Percentiles rank a stretch among this genome's conserved stretches.
Conservation (phyloP, 2,797 vertebrate genomes). For the Rhabdomys pumilio region DNA sequence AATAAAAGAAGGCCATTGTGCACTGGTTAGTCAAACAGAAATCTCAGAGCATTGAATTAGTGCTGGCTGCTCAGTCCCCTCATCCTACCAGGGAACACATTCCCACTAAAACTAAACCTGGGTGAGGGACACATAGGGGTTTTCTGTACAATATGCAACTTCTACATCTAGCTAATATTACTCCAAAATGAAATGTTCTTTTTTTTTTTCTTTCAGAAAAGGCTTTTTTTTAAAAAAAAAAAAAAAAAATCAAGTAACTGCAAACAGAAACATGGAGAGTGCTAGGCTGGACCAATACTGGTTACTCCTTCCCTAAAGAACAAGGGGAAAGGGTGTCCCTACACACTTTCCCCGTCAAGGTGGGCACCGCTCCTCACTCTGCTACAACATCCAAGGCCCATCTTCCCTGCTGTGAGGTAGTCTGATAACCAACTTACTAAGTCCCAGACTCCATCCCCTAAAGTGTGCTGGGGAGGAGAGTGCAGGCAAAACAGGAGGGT, state of each 20-base stretch:
- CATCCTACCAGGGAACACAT: accelerated
- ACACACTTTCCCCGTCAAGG: slow-evolving; percentile 23
- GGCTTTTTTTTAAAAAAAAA: too few species aligned
- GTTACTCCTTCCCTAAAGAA: neutral
- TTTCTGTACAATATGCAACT: neutral
- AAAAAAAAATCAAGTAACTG: neutral
- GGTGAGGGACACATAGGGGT: accelerated
- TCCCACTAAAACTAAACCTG: neutral
- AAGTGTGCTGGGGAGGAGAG: slow-evolving; percentile 29
- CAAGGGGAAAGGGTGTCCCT: neutral
- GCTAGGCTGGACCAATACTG: neutral
- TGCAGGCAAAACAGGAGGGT: slow-evolving; percentile 45
- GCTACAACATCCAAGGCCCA: slow-evolving; percentile 75
- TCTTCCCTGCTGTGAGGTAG: slow-evolving; percentile 72
- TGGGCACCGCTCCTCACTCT: slow-evolving; percentile 47
- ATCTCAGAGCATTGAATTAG: accelerated
- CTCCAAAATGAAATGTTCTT: neutral
- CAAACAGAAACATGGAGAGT: neutral
- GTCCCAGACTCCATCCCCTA: slow-evolving; percentile 11
- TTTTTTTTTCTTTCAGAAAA: neutral
- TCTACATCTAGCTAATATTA: neutral
- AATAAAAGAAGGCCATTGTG: neutral
- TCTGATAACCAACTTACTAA: slow-evolving; percentile 57
- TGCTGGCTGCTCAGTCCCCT: neutral
- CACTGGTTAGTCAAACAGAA: neutral